phyloP scores from a whole-genome alignment of 2,888 invertebrate genomes.

The Sarcophaga caerulescens region DNA sequence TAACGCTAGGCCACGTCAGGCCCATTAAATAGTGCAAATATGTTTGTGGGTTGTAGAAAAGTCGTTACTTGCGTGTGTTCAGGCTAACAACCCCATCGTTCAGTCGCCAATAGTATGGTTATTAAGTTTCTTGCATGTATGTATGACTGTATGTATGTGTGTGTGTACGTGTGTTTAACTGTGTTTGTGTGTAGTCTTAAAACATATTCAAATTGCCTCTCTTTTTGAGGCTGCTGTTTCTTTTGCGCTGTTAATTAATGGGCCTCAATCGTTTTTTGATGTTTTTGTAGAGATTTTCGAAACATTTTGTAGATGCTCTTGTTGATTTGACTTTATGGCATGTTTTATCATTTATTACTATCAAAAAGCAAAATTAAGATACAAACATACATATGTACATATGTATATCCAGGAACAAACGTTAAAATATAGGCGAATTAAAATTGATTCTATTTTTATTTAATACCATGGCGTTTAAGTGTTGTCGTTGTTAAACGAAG shows the following conservation, averaged over 20 bases:
- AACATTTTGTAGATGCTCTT: constrained; percentile 36
- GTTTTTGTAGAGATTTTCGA: constrained; percentile 36
- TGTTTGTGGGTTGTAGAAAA: constrained; percentile 16
- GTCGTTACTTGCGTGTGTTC: constrained; percentile 18
- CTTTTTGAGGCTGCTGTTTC: neutral
- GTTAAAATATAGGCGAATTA: too few species aligned
- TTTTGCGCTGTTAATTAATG: constrained; percentile 53
- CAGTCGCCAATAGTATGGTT: constrained; percentile 10
- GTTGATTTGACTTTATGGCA: constrained; percentile 29
- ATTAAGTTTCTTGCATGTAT: neutral
- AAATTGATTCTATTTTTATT: too few species aligned
- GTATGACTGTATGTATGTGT: neutral
- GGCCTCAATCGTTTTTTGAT: constrained; percentile 33
- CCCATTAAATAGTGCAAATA: constrained; percentile 41
- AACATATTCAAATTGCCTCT: neutral
- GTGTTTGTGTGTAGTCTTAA: neutral
- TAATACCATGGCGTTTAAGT: too few species aligned
- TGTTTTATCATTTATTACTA: constrained; percentile 24
- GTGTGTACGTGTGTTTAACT: neutral
- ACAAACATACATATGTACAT: too few species aligned
- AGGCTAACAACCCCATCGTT: constrained; percentile 5
- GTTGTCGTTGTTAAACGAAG: too few species aligned
- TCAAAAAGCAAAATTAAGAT: neutral
- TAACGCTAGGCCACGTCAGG: neutral
- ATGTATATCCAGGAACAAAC: too few species aligned